These are phyloP conservation scores for Enteromius anoplus DNA, from an alignment of 2,797 vertebrate genomes.

Conservation along the genomic window DNA sequence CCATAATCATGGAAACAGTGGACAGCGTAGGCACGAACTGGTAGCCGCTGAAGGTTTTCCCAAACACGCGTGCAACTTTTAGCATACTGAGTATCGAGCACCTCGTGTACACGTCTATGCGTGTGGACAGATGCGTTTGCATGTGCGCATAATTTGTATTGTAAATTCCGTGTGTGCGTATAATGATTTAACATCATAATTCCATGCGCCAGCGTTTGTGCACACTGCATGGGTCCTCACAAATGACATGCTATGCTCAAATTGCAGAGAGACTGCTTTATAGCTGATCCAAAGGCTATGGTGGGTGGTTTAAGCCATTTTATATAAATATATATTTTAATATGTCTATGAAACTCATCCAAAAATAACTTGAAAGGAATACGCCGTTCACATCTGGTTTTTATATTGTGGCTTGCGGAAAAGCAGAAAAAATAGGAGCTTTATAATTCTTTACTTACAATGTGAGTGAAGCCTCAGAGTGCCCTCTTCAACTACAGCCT, in stretches of 20 bases:
- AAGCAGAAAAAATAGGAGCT: constrained; percentile 64
- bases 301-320: constrained; percentile 63
- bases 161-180: constrained; percentile 16
- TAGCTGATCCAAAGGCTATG: constrained; percentile 59
- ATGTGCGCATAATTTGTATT: constrained; percentile 26
- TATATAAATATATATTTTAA: constrained; percentile 72
- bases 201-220: constrained; percentile 26
- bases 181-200: constrained; percentile 48
- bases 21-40: constrained; percentile 10
- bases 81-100: neutral
- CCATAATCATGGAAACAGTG: constrained; percentile 45
- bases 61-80: constrained; percentile 5
- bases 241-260: constrained; percentile 62
- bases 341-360: constrained; percentile 66
- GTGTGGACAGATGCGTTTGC: neutral
- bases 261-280: constrained; percentile 62
- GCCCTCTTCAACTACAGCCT: constrained; percentile 47
- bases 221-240: constrained; percentile 47
- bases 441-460: constrained; percentile 61
- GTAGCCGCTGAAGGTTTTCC: constrained; percentile 23
- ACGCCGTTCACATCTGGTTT: constrained; percentile 69
- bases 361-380: constrained; percentile 71
- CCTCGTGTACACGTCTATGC: neutral
- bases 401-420: constrained; percentile 70
- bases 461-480: constrained; percentile 49